A percentile compares a stretch with the other conserved stretches of the same genome.
Evolutionary conservation across 2,888 invertebrate genomes (phyloP).

Genomic region (Deilephila porcellus): DNA sequence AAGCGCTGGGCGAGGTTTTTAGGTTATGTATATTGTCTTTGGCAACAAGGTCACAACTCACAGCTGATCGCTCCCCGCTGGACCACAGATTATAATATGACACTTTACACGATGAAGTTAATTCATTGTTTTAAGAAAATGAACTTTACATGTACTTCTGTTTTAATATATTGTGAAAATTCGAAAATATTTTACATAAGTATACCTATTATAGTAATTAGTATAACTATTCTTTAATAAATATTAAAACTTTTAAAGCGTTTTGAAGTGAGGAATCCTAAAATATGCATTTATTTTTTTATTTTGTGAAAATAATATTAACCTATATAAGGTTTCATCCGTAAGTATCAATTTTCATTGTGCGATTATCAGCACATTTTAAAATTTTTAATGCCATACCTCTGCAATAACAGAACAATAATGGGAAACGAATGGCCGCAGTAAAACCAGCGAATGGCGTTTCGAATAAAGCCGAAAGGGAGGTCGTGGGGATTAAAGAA

Average conservation of each 20-base stretch:
- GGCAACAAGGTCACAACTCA: conserved; percentile 30
- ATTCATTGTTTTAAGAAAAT: no score
- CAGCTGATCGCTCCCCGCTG: conserved; percentile 30
- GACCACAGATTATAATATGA: conserved; percentile 33
- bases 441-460: conserved; percentile 70
- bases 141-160: no score
- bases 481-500: conserved; percentile 62
- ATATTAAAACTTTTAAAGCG: no score
- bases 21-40: conserved; percentile 31
- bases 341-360: conserved; percentile 33
- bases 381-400: conserved; percentile 60
- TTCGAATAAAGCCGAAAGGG: conserved; percentile 66
- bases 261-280: no score
- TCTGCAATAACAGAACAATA: conserved; percentile 68
- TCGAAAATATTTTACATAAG: no score
- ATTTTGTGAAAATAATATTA: no score
- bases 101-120: no score
- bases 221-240: no score
- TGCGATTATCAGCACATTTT: conserved; percentile 44
- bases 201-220: no score
- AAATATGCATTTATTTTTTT: no score
- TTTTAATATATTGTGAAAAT: no score
- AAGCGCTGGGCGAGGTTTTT: conserved; percentile 23
- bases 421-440: conserved; percentile 68
- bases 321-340: no score